Percentiles rank a stretch among this genome's conserved stretches.
phyloP scores from a whole-genome alignment of 2,797 vertebrate species.

The Dendrocincla tyrannina region DNA sequence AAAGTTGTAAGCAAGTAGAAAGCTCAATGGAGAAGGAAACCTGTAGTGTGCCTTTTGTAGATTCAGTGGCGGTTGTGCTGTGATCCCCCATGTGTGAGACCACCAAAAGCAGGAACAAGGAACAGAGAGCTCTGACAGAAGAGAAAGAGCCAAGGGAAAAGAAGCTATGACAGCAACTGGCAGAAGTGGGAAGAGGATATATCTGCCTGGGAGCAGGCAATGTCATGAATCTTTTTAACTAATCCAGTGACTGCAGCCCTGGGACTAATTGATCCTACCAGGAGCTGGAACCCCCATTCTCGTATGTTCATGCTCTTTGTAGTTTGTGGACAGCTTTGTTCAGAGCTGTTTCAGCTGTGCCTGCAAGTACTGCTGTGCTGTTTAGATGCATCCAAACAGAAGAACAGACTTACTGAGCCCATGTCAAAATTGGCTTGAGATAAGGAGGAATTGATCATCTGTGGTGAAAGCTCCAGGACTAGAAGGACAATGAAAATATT shows the following conservation, averaged over 20 bases:
- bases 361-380: neutral
- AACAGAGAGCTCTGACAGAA: neutral
- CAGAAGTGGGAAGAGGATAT: neutral
- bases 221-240: neutral
- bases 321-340: neutral
- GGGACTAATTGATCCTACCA: rapidly evolving
- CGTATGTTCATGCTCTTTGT: neutral
- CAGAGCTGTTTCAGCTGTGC: neutral
- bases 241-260: neutral
- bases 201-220: rapidly evolving
- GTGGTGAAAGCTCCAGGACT: neutral
- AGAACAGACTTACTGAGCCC: neutral
- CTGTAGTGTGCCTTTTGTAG: neutral
- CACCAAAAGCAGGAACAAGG: neutral
- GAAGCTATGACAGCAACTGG: neutral
- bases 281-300: neutral
- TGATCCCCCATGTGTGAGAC: neutral
- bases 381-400: neutral
- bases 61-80: neutral
- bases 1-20: neutral
- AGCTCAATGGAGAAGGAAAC: neutral
- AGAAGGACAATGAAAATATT: neutral
- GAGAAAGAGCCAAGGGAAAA: neutral
- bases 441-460: neutral
- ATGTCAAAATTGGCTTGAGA: neutral